These are phyloP conservation scores for Cephus pygmeus DNA, from an alignment of 2,888 invertebrate species.

Conservation along the genomic window DNA sequence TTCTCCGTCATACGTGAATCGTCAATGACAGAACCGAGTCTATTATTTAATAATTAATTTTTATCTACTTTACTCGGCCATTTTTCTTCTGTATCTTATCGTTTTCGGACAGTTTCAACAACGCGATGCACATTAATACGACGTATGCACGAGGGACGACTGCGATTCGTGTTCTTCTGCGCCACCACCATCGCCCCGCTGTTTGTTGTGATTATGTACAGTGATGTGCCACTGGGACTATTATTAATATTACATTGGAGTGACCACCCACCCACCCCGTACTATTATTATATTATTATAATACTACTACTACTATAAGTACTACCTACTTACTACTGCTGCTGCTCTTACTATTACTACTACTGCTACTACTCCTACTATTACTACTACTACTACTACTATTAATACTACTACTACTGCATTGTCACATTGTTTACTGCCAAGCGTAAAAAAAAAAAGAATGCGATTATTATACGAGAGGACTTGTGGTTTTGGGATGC, in stretches of 20 bases:
- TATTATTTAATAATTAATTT: too few species aligned
- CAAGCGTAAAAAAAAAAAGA: slow-evolving; percentile 51
- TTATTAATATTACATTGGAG: slow-evolving; percentile 55
- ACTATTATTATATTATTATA: slow-evolving; percentile 52
- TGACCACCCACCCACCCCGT: slow-evolving; percentile 64
- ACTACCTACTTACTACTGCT: slow-evolving; percentile 56
- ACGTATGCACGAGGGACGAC: too few species aligned
- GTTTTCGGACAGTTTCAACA: too few species aligned
- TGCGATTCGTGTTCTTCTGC: slow-evolving; percentile 24
- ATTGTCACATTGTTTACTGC: slow-evolving; percentile 66
- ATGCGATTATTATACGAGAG: slow-evolving; percentile 40
- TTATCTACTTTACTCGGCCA: too few species aligned
- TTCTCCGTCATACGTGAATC: too few species aligned
- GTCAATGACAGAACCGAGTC: too few species aligned
- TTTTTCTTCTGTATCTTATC: too few species aligned
- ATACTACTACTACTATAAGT: slow-evolving; percentile 21
- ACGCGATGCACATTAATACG: too few species aligned
- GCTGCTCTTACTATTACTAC: slow-evolving; percentile 58
- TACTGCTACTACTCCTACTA: slow-evolving; percentile 63
- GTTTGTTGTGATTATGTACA: slow-evolving; percentile 64
- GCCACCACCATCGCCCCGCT: slow-evolving; percentile 63
- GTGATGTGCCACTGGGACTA: slow-evolving; percentile 65
- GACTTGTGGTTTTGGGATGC: slow-evolving; percentile 48
- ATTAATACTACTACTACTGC: slow-evolving; percentile 51
- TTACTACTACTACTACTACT: slow-evolving; percentile 42